phyloP scores from a whole-genome alignment of 92 coral and sea anemone genomes.

The Galaxea fascicularis region DNA sequence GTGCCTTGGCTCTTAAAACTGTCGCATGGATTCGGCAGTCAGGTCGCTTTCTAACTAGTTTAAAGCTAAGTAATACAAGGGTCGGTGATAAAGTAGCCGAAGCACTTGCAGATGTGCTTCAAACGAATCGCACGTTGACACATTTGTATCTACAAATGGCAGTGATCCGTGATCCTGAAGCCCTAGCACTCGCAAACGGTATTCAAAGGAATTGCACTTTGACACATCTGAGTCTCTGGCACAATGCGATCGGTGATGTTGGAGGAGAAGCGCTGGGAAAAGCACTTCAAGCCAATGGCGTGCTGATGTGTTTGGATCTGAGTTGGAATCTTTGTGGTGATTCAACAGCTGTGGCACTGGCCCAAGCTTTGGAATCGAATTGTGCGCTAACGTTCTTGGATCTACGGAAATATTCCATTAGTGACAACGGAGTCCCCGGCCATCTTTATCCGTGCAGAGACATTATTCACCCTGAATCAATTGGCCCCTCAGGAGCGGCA shows the following conservation, averaged over 20 bases:
- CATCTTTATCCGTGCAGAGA: too few species aligned
- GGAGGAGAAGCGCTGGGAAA: conserved; percentile 9
- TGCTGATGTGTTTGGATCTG: not conserved
- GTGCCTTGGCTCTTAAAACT: too few species aligned
- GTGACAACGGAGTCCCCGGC: too few species aligned
- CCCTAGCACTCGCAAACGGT: not conserved
- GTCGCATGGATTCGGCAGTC: not conserved
- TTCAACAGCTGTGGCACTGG: not conserved
- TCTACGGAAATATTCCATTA: too few species aligned
- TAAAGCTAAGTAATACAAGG: not conserved
- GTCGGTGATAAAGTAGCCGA: not conserved
- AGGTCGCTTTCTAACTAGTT: not conserved
- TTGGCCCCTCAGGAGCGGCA: not conserved
- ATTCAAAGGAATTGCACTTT: conserved; percentile 9
- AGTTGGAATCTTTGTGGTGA: not conserved
- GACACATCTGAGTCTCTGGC: not conserved
- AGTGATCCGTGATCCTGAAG: not conserved
- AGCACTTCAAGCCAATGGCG: not conserved
- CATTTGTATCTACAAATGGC: not conserved
- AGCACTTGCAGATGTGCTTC: not conserved
- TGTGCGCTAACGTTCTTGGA: not conserved
- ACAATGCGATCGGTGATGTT: not conserved
- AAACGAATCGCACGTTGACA: not conserved
- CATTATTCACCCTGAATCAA: not conserved
- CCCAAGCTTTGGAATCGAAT: conserved; percentile 1